phyloP scores from a whole-genome alignment of 2,888 invertebrate species.

The Micoletzkya japonica region DNA sequence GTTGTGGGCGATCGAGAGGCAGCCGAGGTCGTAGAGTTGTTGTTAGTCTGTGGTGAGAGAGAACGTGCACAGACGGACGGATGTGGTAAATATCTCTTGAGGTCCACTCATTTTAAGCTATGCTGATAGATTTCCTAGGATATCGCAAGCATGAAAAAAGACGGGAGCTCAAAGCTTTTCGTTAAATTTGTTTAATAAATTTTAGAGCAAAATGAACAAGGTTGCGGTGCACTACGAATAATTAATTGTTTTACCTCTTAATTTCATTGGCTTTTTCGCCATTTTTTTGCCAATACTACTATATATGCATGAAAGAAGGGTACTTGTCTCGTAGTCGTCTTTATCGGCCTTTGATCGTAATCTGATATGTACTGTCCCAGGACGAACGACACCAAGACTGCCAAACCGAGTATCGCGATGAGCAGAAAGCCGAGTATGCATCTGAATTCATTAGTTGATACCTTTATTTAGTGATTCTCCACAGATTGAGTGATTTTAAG shows the following conservation, averaged over 20 bases:
- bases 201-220: no score
- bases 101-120: not conserved
- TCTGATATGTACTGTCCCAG: conserved; percentile 22
- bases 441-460: not conserved
- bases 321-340: no score
- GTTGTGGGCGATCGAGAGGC: not conserved
- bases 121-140: no score
- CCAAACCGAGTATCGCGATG: conserved; percentile 13
- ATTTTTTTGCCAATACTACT: no score
- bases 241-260: not conserved
- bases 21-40: not conserved
- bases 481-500: no score
- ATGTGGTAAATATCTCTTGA: no score
- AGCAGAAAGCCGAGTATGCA: conserved; percentile 25
- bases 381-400: conserved; percentile 16
- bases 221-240: no score
- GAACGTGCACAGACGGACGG: not conserved
- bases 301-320: no score
- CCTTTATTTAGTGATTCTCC: not conserved
- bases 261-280: not conserved
- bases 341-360: no score
- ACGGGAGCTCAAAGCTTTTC: no score
- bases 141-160: no score
- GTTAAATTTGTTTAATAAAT: no score
- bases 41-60: not conserved